A percentile compares a stretch with the other conserved stretches of the same genome.
Evolutionary conservation across 2,113 vertebrate species (phyloP).

Genomic region (Tupaia chinensis): DNA sequence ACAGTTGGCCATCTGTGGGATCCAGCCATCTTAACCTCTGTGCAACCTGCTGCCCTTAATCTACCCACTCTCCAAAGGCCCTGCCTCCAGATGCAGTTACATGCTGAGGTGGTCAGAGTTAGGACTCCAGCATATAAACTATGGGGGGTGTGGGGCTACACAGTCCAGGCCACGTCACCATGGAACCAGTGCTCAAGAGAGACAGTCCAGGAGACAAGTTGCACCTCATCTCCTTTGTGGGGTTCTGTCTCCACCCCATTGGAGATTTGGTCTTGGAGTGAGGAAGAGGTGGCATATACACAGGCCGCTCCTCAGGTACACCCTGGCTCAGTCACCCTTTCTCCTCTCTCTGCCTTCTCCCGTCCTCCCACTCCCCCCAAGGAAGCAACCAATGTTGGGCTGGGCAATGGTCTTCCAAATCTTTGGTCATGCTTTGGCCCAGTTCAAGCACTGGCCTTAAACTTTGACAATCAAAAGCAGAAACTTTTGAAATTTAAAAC

Average conservation of each 20-base stretch:
- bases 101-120: not conserved
- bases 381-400: not conserved
- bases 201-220: not conserved
- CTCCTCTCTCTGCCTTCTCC: not conserved
- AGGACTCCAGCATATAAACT: not conserved
- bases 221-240: accelerated
- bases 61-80: too few relatives aligned
- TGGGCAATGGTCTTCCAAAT: not conserved
- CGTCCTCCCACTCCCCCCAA: not conserved
- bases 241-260: not conserved
- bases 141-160: too few relatives aligned
- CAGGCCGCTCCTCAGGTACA: not conserved
- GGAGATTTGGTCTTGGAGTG: not conserved
- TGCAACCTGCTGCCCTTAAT: too few relatives aligned
- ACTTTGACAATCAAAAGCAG: not conserved
- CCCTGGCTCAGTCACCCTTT: not conserved
- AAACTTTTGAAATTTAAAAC: not conserved
- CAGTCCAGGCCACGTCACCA: too few relatives aligned
- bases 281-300: not conserved
- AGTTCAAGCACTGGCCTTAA: not conserved
- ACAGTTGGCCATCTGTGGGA: too few relatives aligned
- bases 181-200: not conserved
- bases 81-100: not conserved
- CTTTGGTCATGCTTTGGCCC: not conserved
- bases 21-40: too few relatives aligned